Evolutionary conservation across 2,888 invertebrate species (phyloP), one percentile per base, ranked within the genome.

Genomic region (Eristalinus sepulchralis): DNA sequence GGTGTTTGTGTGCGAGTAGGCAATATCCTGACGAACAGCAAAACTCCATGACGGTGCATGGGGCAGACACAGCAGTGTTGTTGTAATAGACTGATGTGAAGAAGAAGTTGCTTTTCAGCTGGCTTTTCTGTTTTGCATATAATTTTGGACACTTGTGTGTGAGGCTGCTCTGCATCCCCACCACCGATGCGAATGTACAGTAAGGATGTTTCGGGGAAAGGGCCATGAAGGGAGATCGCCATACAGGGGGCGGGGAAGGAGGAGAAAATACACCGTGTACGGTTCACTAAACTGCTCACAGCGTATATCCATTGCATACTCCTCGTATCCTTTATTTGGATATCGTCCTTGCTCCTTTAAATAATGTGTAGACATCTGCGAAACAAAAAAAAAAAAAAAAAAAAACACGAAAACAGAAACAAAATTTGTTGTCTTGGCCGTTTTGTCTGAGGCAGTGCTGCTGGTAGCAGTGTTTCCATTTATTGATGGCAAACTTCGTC

Each of bases 241-340:
- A n/a, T n/a, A n/a, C n/a, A n/a, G n/a, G n/a, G n/a, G n/a, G n/a
- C 39, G 70, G 59, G 24, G 63, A 73, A 73, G 64, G 70, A 63
- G 72, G 72, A 3, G 13, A 39, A 17, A 17, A 47, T 17, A 47
- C 47, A 17, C 0, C 17, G 47, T 47, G 57, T 22, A 57, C 57
- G 57, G 57, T 57, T 57, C 57, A 57, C 57, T 57, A 57, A 57
- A 57, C 57, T 57, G 24, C 24, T 27, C 24, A 10, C 5, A 13
- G 57, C 13, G 57, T 57, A 24, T 24, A 22, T 22, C 6, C 24
- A 24, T 8, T 24, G 24, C 5, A 27, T 27, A 27, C 27, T 57
- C 10, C 24, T 57, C 57, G 10, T 57, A 79, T 84, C 75, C 66
- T 79, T 79, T 72, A 85, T 82, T 78, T 86, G 78, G 71, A 78